Conservation (phyloP, 2,888 invertebrate genomes). For the Eilema griseolum region DNA sequence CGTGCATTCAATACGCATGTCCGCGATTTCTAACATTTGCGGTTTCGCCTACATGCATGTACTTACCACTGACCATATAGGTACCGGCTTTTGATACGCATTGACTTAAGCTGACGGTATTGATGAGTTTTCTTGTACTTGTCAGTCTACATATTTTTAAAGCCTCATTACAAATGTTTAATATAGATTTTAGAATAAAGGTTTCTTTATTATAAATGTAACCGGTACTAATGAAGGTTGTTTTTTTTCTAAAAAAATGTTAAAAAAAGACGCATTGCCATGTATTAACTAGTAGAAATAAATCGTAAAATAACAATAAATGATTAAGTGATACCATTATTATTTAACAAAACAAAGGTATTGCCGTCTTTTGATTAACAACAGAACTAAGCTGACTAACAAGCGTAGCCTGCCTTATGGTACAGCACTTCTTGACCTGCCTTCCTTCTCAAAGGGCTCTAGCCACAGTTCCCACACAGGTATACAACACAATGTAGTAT, state of each 20-base stretch:
- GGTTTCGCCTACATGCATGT: slow-evolving; percentile 57
- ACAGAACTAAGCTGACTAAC: too few species aligned
- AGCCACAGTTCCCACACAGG: too few species aligned
- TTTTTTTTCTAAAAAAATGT: not conserved
- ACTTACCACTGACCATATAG: slow-evolving; percentile 22
- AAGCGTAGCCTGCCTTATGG: not conserved
- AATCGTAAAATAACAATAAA: not conserved
- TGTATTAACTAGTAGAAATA: not conserved
- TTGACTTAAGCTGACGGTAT: not conserved
- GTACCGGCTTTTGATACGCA: slow-evolving; percentile 32
- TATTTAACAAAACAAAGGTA: not conserved
- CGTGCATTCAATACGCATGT: slow-evolving; percentile 55
- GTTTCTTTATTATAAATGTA: not conserved
- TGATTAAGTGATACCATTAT: not conserved
- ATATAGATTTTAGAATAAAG: not conserved
- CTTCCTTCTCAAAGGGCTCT: too few species aligned
- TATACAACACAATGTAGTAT: too few species aligned
- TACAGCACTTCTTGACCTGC: not conserved
- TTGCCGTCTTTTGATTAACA: not conserved
- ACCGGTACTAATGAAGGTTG: not conserved
- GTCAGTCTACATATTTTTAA: not conserved
- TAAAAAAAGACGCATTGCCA: not conserved
- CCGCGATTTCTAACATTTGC: slow-evolving; percentile 65
- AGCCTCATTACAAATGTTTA: not conserved
- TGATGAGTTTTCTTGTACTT: not conserved